Evolutionary conservation across 2,113 vertebrate genomes (phyloP).

Genomic region (Melanostigma gelatinosum): DNA sequence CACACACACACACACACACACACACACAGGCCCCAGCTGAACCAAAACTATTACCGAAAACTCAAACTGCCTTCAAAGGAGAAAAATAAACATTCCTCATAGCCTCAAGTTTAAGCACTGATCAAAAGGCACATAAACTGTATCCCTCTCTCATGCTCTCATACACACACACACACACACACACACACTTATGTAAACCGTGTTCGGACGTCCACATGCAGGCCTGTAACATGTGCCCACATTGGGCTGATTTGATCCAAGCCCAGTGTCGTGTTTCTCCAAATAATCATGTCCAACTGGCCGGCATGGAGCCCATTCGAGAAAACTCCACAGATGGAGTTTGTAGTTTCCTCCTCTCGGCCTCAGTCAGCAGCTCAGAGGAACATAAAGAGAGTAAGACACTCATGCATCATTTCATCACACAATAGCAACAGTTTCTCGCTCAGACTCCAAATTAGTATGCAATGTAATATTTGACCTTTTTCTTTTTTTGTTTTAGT

Average conservation of each 20-base stretch:
- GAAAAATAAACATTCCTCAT: constrained; percentile 63
- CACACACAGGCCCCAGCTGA: constrained; percentile 22
- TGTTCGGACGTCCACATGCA: constrained; percentile 21
- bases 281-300: constrained; percentile 57
- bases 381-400: neutral
- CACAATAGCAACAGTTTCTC: neutral
- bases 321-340: constrained; percentile 19
- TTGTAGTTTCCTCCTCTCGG: constrained; percentile 18
- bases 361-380: constrained; percentile 12
- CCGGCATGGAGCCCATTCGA: constrained; percentile 24
- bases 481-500: neutral
- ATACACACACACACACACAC: constrained; percentile 6
- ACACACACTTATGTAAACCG: constrained; percentile 6
- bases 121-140: constrained; percentile 61
- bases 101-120: constrained; percentile 58
- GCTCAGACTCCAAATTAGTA: neutral
- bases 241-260: constrained; percentile 35
- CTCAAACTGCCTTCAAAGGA: constrained; percentile 76
- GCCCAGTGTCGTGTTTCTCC: constrained; percentile 51
- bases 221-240: constrained; percentile 41
- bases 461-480: neutral
- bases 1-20: constrained; percentile 24
- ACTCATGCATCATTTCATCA: neutral
- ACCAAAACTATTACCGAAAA: constrained; percentile 78
- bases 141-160: constrained; percentile 19